Evolutionary conservation across 2,888 invertebrate genomes (phyloP).

Genomic region (Eristalis pertinax): DNA sequence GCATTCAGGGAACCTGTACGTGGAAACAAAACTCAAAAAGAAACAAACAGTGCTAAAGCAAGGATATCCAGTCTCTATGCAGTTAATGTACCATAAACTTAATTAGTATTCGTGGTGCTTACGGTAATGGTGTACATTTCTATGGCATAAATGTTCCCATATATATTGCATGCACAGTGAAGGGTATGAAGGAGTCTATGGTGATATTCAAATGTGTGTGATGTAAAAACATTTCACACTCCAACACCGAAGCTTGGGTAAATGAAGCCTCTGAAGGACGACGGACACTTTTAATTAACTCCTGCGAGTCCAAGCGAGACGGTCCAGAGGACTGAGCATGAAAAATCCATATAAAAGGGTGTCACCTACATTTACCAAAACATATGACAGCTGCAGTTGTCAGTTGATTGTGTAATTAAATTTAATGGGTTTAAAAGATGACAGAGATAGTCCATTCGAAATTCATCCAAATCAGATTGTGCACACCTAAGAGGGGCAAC

Average conservation of each 20-base stretch:
- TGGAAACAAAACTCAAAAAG: not conserved
- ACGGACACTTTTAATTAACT: conserved; percentile 64
- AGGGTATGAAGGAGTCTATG: not conserved
- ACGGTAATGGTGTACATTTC: conserved; percentile 23
- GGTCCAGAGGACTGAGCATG: conserved; percentile 9
- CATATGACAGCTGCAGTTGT: conserved; percentile 61
- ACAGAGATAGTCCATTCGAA: conserved; percentile 13
- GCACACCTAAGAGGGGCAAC: not conserved
- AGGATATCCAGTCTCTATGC: conserved; percentile 6
- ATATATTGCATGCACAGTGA: conserved; percentile 4
- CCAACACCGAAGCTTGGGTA: conserved; percentile 13
- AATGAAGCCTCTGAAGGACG: conserved; percentile 34
- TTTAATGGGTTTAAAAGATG: conserved; percentile 48
- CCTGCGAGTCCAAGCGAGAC: conserved; percentile 5
- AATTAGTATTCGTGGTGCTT: conserved; percentile 50
- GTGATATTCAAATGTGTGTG: conserved; percentile 21
- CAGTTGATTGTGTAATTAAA: conserved; percentile 64
- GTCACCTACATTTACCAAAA: conserved; percentile 12
- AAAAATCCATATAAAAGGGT: conserved; percentile 36
- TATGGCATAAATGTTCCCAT: conserved; percentile 21
- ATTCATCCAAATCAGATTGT: not conserved
- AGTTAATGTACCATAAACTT: conserved; percentile 54
- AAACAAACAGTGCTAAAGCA: not conserved
- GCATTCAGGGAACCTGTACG: not conserved
- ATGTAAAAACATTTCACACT: conserved; percentile 28